Percentiles rank a stretch among this genome's conserved stretches.
Evolutionary conservation across 1,140 invertebrate genomes (phyloP).

Genomic region (Saxidomus purpurata): DNA sequence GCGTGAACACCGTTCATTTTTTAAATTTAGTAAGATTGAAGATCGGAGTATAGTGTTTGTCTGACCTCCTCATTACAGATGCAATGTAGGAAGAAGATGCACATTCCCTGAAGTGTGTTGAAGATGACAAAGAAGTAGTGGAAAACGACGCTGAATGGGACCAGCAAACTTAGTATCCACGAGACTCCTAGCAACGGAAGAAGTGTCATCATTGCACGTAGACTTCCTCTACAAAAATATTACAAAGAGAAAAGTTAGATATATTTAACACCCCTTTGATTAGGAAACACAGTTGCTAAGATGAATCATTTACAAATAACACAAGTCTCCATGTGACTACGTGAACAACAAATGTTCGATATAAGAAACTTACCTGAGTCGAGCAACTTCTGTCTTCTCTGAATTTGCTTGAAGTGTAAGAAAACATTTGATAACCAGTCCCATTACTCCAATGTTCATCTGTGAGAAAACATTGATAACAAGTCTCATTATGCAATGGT

Average conservation of each 20-base stretch:
- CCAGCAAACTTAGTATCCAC: conserved; percentile 76
- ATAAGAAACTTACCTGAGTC: conserved; percentile 74
- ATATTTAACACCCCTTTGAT: too few species aligned
- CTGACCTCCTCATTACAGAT: conserved; percentile 73
- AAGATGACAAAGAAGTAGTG: conserved; percentile 78
- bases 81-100: conserved; percentile 74
- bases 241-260: too few species aligned
- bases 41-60: too few species aligned
- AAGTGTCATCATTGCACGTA: conserved; percentile 75
- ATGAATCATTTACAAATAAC: too few species aligned
- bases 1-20: too few species aligned
- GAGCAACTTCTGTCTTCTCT: conserved; percentile 74
- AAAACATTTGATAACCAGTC: conserved; percentile 74
- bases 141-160: conserved; percentile 73
- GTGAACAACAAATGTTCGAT: too few species aligned
- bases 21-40: too few species aligned
- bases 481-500: too few species aligned
- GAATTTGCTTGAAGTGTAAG: conserved; percentile 74
- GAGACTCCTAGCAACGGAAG: conserved; percentile 75
- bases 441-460: conserved; percentile 75
- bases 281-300: too few species aligned
- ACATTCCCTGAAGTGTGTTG: conserved; percentile 74
- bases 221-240: conserved; percentile 68
- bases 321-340: too few species aligned
- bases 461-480: background rate